phyloP scores from a whole-genome alignment of 2,113 vertebrate genomes.

The Pygoscelis antarcticus region DNA sequence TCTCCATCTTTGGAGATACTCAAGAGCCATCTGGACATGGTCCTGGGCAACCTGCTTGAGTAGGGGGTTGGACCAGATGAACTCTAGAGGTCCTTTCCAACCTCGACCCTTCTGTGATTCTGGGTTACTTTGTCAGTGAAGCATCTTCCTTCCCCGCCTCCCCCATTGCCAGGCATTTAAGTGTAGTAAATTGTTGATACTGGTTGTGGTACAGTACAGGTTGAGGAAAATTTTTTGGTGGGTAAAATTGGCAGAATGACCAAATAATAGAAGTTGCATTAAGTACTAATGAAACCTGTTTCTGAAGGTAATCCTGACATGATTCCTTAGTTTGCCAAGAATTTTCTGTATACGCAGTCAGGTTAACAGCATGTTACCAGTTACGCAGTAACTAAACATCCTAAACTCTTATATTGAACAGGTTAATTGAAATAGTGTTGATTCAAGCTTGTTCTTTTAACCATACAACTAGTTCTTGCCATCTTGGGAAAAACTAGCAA shows the following conservation, averaged over 20 bases:
- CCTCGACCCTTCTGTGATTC: background rate
- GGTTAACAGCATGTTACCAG: background rate
- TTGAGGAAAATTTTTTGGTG: background rate
- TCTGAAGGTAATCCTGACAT: background rate
- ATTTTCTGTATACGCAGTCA: background rate
- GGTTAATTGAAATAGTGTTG: background rate
- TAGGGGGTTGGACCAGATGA: background rate
- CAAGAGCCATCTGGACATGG: background rate
- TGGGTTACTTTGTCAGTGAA: background rate
- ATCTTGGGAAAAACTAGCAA: background rate
- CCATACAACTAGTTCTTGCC: background rate
- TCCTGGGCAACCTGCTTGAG: background rate
- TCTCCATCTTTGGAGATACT: background rate
- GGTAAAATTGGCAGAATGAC: background rate
- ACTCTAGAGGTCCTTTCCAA: background rate
- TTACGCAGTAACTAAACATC: background rate
- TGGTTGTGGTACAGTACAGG: background rate
- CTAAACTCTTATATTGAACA: background rate
- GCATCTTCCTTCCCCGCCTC: background rate
- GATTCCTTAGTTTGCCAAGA: background rate
- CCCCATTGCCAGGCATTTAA: background rate
- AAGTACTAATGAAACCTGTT: background rate
- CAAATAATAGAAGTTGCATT: background rate
- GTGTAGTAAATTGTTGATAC: background rate
- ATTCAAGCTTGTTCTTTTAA: background rate